These are phyloP conservation scores for Platycercus adscitus DNA, from an alignment of 2,113 vertebrate species.

Conservation along the genomic window DNA sequence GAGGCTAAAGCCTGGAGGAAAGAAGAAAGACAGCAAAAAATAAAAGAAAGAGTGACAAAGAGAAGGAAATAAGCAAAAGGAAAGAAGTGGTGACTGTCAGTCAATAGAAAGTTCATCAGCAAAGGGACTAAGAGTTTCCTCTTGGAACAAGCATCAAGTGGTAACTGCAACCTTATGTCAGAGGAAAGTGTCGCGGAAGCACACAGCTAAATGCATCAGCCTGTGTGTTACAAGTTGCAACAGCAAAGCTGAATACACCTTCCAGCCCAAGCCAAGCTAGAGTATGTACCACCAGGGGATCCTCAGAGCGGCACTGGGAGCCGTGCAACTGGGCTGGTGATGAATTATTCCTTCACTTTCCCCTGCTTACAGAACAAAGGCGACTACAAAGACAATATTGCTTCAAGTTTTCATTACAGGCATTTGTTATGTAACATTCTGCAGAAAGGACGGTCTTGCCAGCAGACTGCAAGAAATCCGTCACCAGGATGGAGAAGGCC, in stretches of 20 bases:
- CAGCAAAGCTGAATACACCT: not conserved
- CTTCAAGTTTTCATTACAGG: not conserved
- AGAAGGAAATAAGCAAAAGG: not conserved
- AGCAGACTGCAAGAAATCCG: not conserved
- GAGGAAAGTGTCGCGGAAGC: not conserved
- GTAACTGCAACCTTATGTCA: not conserved
- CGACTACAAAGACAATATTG: not conserved
- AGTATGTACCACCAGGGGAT: rapidly evolving
- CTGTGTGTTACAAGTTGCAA: not conserved
- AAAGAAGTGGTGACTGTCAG: not conserved
- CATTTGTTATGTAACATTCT: not conserved
- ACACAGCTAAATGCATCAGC: not conserved
- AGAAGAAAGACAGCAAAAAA: not conserved
- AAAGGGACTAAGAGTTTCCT: not conserved
- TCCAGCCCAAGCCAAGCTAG: not conserved
- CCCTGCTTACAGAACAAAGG: not conserved
- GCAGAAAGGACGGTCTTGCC: not conserved
- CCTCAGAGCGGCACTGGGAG: rapidly evolving
- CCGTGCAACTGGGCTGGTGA: not conserved
- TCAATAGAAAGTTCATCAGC: not conserved
- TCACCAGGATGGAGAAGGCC: not conserved
- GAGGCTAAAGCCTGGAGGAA: not conserved
- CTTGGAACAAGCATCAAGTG: rapidly evolving
- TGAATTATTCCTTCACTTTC: not conserved
- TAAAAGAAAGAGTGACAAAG: not conserved